A percentile compares a stretch with the other conserved stretches of the same genome.
Conservation (phyloP, 2,113 vertebrate species). For the Osmerus eperlanus region DNA sequence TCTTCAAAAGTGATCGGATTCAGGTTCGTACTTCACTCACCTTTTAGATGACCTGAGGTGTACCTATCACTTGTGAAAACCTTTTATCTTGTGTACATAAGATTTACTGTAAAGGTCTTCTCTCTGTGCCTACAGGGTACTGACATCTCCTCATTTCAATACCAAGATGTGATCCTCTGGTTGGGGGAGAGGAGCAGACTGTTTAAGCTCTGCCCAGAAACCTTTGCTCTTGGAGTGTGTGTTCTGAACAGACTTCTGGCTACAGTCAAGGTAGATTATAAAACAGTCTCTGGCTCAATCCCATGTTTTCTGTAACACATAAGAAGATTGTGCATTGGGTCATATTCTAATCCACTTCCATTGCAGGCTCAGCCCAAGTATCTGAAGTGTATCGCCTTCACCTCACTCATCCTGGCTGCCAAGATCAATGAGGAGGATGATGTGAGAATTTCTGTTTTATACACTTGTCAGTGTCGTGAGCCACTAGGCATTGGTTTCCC, state of each 20-base stretch:
- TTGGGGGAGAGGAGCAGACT: conserved; percentile 60
- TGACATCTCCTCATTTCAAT: conserved; percentile 63
- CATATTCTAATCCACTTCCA: not conserved
- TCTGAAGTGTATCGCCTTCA: conserved; percentile 71
- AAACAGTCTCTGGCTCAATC: not conserved
- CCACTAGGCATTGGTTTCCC: not conserved
- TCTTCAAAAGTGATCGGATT: conserved; percentile 65
- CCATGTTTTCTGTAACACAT: too few relatives aligned
- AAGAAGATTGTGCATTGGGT: not conserved
- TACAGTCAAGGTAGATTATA: conserved; percentile 64
- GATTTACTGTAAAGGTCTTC: not conserved
- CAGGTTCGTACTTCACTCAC: conserved; percentile 56
- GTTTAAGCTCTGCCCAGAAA: conserved; percentile 71
- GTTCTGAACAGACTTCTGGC: conserved; percentile 71
- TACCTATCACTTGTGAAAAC: not conserved
- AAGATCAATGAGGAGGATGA: conserved; percentile 82
- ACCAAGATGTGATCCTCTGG: conserved; percentile 69
- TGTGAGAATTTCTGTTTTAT: conserved; percentile 43
- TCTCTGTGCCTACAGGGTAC: conserved; percentile 55
- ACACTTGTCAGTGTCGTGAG: not conserved
- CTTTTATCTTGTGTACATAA: not conserved
- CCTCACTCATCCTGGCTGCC: conserved; percentile 78
- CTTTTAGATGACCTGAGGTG: not conserved
- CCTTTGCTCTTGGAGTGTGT: conserved; percentile 67
- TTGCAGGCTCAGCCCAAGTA: conserved; percentile 75